Evolutionary conservation across 2,797 vertebrate species (phyloP).

Genomic region (Pristis pectinata): DNA sequence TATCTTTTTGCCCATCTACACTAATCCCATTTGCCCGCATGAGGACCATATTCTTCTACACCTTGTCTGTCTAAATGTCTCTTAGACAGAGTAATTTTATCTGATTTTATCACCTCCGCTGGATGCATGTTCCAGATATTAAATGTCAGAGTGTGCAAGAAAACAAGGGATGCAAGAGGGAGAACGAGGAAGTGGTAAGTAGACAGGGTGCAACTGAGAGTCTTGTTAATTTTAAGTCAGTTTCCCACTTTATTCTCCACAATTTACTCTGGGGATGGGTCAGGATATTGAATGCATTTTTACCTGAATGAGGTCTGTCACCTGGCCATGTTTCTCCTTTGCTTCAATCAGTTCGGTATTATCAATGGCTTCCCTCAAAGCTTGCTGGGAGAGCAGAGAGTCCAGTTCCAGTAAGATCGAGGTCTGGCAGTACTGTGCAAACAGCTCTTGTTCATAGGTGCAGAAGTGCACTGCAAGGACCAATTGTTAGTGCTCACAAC

Average conservation of each 20-base stretch:
- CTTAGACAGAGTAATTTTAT: too few species aligned
- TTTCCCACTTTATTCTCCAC: background rate
- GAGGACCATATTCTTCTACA: too few species aligned
- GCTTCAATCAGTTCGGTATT: slow-evolving; percentile 60
- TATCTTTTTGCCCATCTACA: too few species aligned
- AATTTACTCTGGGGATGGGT: background rate
- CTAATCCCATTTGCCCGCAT: too few species aligned
- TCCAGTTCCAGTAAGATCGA: slow-evolving; percentile 66
- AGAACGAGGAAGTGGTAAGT: background rate
- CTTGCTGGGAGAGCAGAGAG: slow-evolving; percentile 63
- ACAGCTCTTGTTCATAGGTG: slow-evolving; percentile 59
- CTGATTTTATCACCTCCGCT: too few species aligned
- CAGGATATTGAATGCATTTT: background rate
- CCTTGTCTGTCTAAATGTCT: too few species aligned
- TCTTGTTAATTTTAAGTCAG: background rate
- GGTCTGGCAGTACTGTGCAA: slow-evolving; percentile 62
- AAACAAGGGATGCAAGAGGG: background rate
- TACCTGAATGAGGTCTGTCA: slow-evolving; percentile 57
- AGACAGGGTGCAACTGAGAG: background rate
- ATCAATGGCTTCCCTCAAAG: slow-evolving; percentile 62
- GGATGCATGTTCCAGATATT: too few species aligned
- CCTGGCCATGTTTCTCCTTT: slow-evolving; percentile 52
- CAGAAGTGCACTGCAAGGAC: slow-evolving; percentile 60
- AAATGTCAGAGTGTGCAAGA: too few species aligned
- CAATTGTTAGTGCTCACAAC: background rate